Percentiles rank a stretch among this genome's conserved stretches.
Conservation (phyloP, 2,888 invertebrate genomes). For the Nemotelus nigrinus region DNA sequence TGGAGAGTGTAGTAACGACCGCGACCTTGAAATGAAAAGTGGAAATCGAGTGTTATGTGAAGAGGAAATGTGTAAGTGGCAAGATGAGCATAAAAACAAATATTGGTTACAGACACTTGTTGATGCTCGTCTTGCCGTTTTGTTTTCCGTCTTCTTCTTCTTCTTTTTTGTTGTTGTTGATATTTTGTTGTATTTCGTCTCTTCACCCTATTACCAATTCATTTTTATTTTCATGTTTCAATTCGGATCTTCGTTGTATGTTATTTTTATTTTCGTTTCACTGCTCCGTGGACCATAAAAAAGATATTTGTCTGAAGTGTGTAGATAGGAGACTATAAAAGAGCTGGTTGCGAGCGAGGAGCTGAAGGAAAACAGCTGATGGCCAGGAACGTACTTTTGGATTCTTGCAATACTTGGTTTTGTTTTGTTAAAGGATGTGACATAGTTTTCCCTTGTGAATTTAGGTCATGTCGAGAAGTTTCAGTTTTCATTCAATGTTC, state of each 20-base stretch:
- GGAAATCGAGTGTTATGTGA: slow-evolving; percentile 14
- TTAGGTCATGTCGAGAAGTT: too few species aligned
- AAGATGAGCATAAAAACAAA: slow-evolving; percentile 26
- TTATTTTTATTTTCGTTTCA: neutral
- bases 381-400: too few species aligned
- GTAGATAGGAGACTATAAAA: neutral
- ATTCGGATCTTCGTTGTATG: neutral
- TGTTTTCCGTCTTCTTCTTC: neutral
- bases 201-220: neutral
- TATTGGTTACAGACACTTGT: slow-evolving; percentile 32
- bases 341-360: too few species aligned
- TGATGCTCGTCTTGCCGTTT: slow-evolving; percentile 21
- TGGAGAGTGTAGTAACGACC: neutral
- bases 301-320: slow-evolving; percentile 17
- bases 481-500: too few species aligned
- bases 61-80: slow-evolving; percentile 21
- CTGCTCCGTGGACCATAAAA: slow-evolving; percentile 11
- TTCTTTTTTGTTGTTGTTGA: neutral
- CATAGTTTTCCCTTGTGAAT: too few species aligned
- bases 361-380: too few species aligned
- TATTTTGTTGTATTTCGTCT: neutral
- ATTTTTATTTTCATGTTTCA: slow-evolving; percentile 1
- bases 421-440: too few species aligned
- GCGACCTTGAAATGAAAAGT: slow-evolving; percentile 25
- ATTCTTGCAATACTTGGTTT: too few species aligned